phyloP scores from a whole-genome alignment of 2,797 vertebrate species.

The Neosalanx taihuensis region DNA sequence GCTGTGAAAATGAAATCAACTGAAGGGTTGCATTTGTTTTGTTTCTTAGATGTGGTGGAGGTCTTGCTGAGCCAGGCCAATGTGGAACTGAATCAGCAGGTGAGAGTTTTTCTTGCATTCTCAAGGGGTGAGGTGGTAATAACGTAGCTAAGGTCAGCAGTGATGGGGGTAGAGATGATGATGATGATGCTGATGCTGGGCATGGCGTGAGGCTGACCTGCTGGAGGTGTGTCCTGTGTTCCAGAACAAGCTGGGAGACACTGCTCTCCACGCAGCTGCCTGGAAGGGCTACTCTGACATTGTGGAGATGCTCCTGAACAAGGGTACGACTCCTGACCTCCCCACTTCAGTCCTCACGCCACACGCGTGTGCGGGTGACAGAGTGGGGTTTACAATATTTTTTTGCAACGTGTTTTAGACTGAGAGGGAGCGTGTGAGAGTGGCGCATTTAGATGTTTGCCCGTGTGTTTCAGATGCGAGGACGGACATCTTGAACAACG shows the following conservation, averaged over 20 bases:
- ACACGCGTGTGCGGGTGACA: not conserved
- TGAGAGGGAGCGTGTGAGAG: not conserved
- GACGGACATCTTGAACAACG: conserved; percentile 91
- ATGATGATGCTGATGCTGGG: not conserved
- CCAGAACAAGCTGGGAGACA: conserved; percentile 98
- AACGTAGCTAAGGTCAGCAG: not conserved
- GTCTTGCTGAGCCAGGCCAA: conserved; percentile 84
- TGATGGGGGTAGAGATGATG: not conserved
- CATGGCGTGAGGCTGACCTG: conserved; percentile 4
- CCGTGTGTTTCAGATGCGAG: conserved; percentile 78
- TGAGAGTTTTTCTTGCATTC: conserved; percentile 50
- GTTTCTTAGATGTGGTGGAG: conserved; percentile 89
- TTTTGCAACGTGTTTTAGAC: too few relatives aligned
- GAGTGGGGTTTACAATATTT: not conserved
- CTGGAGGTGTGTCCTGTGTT: conserved; percentile 29
- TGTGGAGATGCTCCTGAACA: conserved; percentile 90
- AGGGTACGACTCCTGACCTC: conserved; percentile 70
- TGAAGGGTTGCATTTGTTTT: not conserved
- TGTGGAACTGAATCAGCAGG: conserved; percentile 96
- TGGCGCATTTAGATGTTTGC: not conserved
- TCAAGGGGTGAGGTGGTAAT: not conserved
- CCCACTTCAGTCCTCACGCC: not conserved
- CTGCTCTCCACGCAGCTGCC: conserved; percentile 91
- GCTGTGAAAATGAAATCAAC: too few relatives aligned
- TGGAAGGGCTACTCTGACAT: conserved; percentile 99